phyloP scores from a whole-genome alignment of 2,113 vertebrate genomes.

The Uropsilus gracilis region DNA sequence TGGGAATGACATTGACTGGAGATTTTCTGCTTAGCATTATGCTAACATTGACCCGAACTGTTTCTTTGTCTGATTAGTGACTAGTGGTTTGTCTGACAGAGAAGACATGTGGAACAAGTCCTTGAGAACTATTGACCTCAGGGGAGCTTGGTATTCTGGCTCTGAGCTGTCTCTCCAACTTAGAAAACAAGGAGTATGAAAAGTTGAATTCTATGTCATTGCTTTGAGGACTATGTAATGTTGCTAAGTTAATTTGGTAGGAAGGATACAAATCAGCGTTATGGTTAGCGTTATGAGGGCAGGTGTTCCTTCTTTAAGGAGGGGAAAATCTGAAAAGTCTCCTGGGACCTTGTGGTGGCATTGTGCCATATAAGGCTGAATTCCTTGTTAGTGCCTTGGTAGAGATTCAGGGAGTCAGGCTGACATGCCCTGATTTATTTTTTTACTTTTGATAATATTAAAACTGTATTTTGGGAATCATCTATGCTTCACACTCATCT shows the following conservation, averaged over 20 bases:
- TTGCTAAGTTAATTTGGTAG: neutral
- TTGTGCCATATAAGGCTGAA: neutral
- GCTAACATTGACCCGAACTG: neutral
- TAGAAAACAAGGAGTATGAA: neutral
- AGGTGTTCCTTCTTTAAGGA: neutral
- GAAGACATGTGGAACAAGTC: neutral
- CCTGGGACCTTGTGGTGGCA: neutral
- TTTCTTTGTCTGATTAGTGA: neutral
- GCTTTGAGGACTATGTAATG: neutral
- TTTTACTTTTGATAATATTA: neutral
- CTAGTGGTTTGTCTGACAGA: conserved; percentile 14
- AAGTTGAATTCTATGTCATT: neutral
- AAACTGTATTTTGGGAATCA: neutral
- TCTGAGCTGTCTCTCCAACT: neutral
- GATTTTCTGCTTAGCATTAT: conserved; percentile 7
- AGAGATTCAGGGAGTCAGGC: neutral
- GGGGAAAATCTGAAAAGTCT: neutral
- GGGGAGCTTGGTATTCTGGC: neutral
- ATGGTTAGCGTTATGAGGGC: neutral
- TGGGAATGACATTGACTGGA: neutral
- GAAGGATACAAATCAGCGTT: neutral
- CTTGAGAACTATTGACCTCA: neutral
- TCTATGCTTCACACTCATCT: neutral
- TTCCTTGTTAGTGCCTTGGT: neutral
- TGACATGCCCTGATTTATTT: neutral